Evolutionary conservation across 2,797 vertebrate species (phyloP).

Genomic region (Schizothorax lantsangensis): DNA sequence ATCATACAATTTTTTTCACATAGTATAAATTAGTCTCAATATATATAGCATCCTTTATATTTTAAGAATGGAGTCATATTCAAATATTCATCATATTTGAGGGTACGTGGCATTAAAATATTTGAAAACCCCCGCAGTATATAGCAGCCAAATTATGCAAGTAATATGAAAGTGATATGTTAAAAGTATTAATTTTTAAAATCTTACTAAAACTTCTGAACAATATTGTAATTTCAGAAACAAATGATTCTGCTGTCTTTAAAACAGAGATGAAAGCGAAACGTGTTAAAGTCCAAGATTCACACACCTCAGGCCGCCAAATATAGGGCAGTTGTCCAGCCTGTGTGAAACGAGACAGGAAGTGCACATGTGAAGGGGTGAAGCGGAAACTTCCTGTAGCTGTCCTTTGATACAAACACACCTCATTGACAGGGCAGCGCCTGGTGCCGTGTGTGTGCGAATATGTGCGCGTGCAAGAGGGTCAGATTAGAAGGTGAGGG

Average conservation of each 20-base stretch:
- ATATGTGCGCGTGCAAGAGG: slow-evolving; percentile 40
- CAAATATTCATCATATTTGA: not conserved
- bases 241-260: not conserved
- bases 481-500: slow-evolving; percentile 54
- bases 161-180: not conserved
- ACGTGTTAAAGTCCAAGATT: not conserved
- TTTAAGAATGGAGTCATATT: not conserved
- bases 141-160: not conserved
- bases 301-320: not conserved
- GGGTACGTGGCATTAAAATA: not conserved
- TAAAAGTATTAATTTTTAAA: not conserved
- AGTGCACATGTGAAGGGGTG: slow-evolving; percentile 47
- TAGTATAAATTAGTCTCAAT: not conserved
- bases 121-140: not conserved
- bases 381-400: slow-evolving; percentile 68
- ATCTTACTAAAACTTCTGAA: not conserved
- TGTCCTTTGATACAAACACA: slow-evolving; percentile 73
- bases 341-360: slow-evolving; percentile 50
- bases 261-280: not conserved
- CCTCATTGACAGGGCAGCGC: slow-evolving; percentile 66
- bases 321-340: slow-evolving; percentile 36
- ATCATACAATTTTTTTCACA: not conserved
- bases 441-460: slow-evolving; percentile 26
- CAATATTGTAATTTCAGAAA: not conserved
- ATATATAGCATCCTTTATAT: not conserved